phyloP scores from a whole-genome alignment of 2,113 vertebrate genomes.

The Corvus moneduloides region DNA sequence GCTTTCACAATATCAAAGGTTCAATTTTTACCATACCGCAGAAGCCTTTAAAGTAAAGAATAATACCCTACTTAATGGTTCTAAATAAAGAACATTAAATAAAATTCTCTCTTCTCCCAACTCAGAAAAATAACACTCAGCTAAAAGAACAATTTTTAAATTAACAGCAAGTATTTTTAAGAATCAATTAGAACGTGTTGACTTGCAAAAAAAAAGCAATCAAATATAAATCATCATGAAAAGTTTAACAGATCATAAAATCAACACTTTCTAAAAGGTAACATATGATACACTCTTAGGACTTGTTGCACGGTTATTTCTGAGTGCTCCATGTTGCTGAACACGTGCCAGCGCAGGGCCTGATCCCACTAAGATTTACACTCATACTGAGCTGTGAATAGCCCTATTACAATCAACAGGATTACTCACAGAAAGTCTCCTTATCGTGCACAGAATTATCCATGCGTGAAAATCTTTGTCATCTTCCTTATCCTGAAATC shows the following conservation, averaged over 20 bases:
- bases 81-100: not conserved
- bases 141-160: not conserved
- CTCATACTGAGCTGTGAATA: conserved; percentile 33
- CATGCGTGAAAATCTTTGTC: not conserved
- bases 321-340: not conserved
- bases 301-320: conserved; percentile 2
- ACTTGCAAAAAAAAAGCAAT: conserved; percentile 19
- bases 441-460: conserved; percentile 30
- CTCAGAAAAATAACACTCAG: not conserved
- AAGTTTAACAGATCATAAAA: conserved; percentile 8
- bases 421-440: conserved; percentile 39
- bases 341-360: not conserved
- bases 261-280: conserved; percentile 1
- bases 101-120: not conserved
- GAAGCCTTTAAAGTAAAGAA: not conserved
- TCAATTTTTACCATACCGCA: not conserved
- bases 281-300: not conserved
- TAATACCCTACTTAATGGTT: not conserved
- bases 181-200: not conserved
- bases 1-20: not conserved
- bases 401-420: conserved; percentile 45
- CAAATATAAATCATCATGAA: not conserved
- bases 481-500: conserved; percentile 23
- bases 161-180: not conserved
- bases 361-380: conserved; percentile 40